Conservation (phyloP, 2,888 invertebrate genomes). For the Ecliptopera silaceata region DNA sequence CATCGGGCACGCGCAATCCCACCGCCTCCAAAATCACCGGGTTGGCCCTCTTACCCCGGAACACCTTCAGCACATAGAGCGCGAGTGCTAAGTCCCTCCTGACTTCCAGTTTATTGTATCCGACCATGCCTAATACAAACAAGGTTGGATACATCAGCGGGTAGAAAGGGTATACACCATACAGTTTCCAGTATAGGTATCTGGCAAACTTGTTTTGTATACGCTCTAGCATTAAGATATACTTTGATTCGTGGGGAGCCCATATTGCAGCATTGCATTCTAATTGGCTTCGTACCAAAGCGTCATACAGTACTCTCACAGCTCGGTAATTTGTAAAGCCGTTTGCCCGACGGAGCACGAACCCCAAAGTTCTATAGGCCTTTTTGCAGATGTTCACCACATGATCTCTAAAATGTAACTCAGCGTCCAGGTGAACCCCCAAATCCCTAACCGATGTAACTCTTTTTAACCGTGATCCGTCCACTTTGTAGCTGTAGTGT, state of each 20-base stretch:
- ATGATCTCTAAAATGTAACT: background rate
- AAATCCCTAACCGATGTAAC: background rate
- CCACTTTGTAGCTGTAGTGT: background rate
- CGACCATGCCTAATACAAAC: slow-evolving; percentile 25
- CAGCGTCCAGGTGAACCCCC: background rate
- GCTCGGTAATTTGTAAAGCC: background rate
- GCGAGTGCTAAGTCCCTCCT: too few species aligned
- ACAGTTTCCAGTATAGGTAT: slow-evolving; percentile 1
- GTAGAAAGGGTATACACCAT: slow-evolving; percentile 22
- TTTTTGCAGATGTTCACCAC: background rate
- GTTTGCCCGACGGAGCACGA: background rate
- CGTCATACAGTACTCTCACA: slow-evolving; percentile 2
- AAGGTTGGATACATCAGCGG: slow-evolving; percentile 25
- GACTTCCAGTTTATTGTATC: slow-evolving; percentile 17
- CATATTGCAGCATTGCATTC: slow-evolving; percentile 5
- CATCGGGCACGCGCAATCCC: too few species aligned
- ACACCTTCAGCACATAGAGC: too few species aligned
- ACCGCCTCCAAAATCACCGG: background rate
- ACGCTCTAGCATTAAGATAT: slow-evolving; percentile 18
- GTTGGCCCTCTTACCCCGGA: background rate
- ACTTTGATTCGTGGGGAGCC: slow-evolving; percentile 12
- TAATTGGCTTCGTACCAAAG: slow-evolving; percentile 9
- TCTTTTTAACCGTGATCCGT: background rate
- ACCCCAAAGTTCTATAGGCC: background rate
- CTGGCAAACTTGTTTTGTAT: slow-evolving; percentile 24